Percentiles rank a stretch among this genome's conserved stretches.
phyloP scores from a whole-genome alignment of 2,888 invertebrate species.

The Lasius platythorax region DNA sequence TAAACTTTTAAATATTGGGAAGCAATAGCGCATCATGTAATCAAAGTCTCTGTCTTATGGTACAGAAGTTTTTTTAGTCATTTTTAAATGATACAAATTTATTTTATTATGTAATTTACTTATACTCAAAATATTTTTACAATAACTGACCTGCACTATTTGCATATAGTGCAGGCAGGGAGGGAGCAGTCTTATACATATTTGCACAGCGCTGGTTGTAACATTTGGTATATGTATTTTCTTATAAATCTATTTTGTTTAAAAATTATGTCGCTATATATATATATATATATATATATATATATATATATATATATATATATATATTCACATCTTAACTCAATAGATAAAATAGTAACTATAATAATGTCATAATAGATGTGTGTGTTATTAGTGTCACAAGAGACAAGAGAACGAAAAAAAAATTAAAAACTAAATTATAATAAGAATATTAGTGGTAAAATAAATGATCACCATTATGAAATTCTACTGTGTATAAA shows the following conservation, averaged over 20 bases:
- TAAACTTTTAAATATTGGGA: not conserved
- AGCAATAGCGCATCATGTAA: not conserved
- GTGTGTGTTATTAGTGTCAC: not conserved
- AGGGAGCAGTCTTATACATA: constrained; percentile 6
- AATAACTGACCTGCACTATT: not conserved
- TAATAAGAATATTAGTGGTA: no score
- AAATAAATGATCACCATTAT: no score
- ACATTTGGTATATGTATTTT: not conserved
- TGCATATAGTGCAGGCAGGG: not conserved
- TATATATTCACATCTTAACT: not conserved
- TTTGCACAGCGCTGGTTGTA: constrained; percentile 3
- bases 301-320: no score
- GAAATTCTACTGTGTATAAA: no score
- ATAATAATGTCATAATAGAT: not conserved
- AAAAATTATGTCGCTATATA: not conserved
- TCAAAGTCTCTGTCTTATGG: not conserved
- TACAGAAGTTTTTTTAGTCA: not conserved
- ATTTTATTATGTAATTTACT: not conserved
- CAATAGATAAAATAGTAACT: not conserved
- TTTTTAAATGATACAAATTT: not conserved
- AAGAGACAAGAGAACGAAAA: not conserved
- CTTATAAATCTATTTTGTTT: not conserved
- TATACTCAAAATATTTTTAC: constrained; percentile 13
- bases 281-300: no score
- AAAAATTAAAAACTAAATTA: not conserved